Evolutionary conservation across 2,797 vertebrate species (phyloP).

Genomic region (Sparidentex hasta): DNA sequence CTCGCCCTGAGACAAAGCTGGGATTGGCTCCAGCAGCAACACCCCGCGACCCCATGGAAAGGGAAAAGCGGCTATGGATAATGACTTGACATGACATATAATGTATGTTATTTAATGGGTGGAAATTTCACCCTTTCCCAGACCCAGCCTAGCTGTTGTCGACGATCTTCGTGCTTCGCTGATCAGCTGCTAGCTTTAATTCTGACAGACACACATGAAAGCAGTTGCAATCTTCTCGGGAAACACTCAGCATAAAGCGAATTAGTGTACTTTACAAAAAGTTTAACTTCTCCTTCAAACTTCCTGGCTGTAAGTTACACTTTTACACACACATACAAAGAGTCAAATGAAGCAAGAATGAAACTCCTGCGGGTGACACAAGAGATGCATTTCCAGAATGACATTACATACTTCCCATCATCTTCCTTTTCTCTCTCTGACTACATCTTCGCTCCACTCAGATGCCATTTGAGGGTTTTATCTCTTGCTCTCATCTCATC

Average conservation of each 20-base stretch:
- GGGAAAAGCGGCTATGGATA: too few species aligned
- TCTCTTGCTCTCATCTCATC: conserved; percentile 15
- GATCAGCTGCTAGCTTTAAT: not conserved
- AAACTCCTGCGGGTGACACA: conserved; percentile 21
- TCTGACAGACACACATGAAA: not conserved
- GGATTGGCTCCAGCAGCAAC: too few species aligned
- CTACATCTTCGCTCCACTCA: conserved; percentile 24
- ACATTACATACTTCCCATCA: conserved; percentile 23
- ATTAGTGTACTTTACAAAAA: not conserved
- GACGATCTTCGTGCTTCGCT: not conserved
- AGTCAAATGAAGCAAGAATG: conserved; percentile 12
- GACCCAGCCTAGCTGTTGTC: not conserved
- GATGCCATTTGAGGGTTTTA: conserved; percentile 23
- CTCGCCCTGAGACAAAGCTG: too few species aligned
- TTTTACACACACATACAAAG: not conserved
- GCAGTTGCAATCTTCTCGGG: not conserved
- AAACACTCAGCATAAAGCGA: not conserved
- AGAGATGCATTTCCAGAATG: conserved; percentile 28
- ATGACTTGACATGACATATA: too few species aligned
- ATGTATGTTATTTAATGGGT: not conserved
- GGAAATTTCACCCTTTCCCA: not conserved
- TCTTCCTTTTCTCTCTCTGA: conserved; percentile 13
- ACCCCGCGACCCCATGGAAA: too few species aligned
- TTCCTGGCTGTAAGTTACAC: not conserved
- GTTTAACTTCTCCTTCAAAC: not conserved